Base-by-base conservation (phyloP, 2,113 vertebrate species). In the Centropristis striata region DNA sequence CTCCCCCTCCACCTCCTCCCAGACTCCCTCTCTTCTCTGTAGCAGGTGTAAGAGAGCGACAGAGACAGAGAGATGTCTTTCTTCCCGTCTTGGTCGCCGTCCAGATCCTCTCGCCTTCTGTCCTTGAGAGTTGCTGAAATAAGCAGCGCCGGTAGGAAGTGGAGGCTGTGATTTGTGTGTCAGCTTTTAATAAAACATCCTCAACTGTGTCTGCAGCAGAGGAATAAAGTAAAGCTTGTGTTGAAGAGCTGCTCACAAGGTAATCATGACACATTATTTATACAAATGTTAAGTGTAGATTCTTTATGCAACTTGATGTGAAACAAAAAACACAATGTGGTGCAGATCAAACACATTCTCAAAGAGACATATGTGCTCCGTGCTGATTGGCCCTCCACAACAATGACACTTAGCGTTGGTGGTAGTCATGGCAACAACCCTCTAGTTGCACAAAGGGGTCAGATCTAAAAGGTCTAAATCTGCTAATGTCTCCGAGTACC, bases 41-140 rank as follows among this genome's bases (percentile, higher is more conserved):
- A 91, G 93, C 92, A 93, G 92, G 93, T 92, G 92, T 90, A 90
- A 78, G 84, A 80, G 75, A 72, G 90, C 79, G 78, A 76, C 39
- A 16, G 57, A 57, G 25, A 73, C 71, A 90, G 88, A 91, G 83
- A 80, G 89, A 90, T 57, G 83, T 91, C 90, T 93, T 89, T 92
- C 90, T 92, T 85, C 75, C 65, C 44, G 9, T 78, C 58, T 75
- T 91, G 90, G 87, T 85, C 49, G 1, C n/a, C 36, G 8, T 92
- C 92, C 90, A 92, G 86, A 25, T 80, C 67, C 78, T 83, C 73
- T 87, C 54, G 78, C 84, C 86, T 82, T 71, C 84, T 83, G 87
- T 80, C 80, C 83, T 78, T 76, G 69, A 86, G 63, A 71, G 70
- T 61, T 50, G 63, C 85, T 87, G 90, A 83, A 86, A 84, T 65